phyloP scores from a whole-genome alignment of 1,140 invertebrate genomes.

The Contarinia nasturtii region DNA sequence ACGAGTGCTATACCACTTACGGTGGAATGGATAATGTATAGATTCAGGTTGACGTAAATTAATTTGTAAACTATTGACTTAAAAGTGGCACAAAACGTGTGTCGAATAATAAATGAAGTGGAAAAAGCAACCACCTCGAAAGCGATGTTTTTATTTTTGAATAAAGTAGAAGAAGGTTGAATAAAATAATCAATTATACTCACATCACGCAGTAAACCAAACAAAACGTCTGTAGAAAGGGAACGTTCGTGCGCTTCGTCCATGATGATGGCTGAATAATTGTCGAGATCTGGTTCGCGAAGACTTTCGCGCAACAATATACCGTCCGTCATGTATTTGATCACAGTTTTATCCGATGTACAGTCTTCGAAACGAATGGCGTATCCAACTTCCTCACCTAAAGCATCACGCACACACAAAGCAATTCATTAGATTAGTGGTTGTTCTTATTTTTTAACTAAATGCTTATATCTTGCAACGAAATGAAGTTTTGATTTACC shows the following conservation, averaged over 20 bases:
- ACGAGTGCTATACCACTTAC: too few relatives aligned
- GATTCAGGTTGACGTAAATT: too few relatives aligned
- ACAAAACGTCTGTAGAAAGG: constrained; percentile 93
- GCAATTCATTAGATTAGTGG: not conserved
- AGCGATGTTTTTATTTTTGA: not conserved
- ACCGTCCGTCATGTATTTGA: constrained; percentile 99
- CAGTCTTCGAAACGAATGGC: constrained; percentile 99
- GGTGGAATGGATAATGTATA: too few relatives aligned
- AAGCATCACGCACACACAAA: not conserved
- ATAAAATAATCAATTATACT: constrained; percentile 19
- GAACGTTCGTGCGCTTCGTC: constrained; percentile 98
- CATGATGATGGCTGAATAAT: constrained; percentile 96
- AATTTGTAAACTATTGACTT: too few relatives aligned
- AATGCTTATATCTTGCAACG: too few relatives aligned
- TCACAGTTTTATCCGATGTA: constrained; percentile 86
- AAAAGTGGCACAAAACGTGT: too few relatives aligned
- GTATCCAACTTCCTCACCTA: constrained; percentile 85
- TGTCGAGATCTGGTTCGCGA: constrained; percentile 83
- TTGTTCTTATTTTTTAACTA: constrained; percentile 2
- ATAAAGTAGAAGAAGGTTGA: not conserved
- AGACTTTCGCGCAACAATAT: constrained; percentile 90
- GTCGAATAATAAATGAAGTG: too few relatives aligned
- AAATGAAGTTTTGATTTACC: constrained; percentile 26
- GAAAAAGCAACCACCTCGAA: too few relatives aligned
- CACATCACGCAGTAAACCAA: constrained; percentile 87